Percentiles rank a stretch among this genome's conserved stretches.
phyloP scores from a whole-genome alignment of 2,888 invertebrate genomes.

The Hermodice carunculata region DNA sequence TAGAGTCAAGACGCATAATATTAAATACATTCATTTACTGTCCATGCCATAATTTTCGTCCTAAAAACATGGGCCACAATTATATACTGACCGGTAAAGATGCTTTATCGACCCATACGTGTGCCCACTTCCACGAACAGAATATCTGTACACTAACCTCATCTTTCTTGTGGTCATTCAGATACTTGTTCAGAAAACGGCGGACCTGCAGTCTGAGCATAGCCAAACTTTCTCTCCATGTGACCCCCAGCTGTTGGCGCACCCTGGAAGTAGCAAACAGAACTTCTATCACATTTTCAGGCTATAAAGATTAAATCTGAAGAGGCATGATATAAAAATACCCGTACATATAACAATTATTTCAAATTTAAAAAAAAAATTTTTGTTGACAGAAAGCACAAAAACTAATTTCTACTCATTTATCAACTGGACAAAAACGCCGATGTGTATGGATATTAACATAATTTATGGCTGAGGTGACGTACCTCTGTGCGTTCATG shows the following conservation, averaged over 20 bases:
- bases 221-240: constrained; percentile 31
- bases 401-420: not conserved
- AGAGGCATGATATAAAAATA: no score
- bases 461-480: not conserved
- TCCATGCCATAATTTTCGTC: no score
- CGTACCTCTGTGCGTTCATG: constrained; percentile 54
- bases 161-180: constrained; percentile 20
- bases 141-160: constrained; percentile 25
- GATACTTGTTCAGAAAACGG: constrained; percentile 17
- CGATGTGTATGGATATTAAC: not conserved
- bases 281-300: no score
- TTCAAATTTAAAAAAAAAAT: not conserved
- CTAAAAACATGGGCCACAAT: no score
- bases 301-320: no score
- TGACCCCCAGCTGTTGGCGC: constrained; percentile 32
- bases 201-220: constrained; percentile 14
- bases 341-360: no score
- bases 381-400: not conserved
- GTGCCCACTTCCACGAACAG: no score
- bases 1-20: no score
- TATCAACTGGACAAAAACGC: not conserved
- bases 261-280: constrained; percentile 23
- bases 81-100: no score
- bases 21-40: no score
- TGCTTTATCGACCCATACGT: no score